A percentile compares a stretch with the other conserved stretches of the same genome.
Evolutionary conservation across 2,888 invertebrate species (phyloP).

Genomic region (Acanthosepion esculentum): DNA sequence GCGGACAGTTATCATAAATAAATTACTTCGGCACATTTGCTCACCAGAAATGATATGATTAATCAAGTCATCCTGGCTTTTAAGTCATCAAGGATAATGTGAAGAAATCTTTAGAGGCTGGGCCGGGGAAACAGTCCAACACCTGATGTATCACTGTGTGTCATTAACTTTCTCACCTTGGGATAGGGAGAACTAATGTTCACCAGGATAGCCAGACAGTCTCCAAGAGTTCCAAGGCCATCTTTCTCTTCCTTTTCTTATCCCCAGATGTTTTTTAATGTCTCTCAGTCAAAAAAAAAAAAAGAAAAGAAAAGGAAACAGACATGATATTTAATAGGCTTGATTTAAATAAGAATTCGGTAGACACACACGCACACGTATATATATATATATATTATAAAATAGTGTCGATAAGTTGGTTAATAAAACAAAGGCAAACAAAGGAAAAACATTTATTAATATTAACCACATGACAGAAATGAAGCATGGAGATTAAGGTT

Average conservation of each 20-base stretch:
- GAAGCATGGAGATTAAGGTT: no score
- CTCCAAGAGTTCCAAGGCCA: not conserved
- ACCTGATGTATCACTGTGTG: not conserved
- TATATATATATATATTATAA: not conserved
- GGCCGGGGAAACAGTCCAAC: not conserved
- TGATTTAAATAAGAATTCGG: not conserved
- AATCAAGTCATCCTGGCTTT: not conserved
- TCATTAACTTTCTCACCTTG: not conserved
- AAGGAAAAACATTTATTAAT: no score
- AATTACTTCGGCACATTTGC: not conserved
- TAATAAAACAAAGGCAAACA: no score
- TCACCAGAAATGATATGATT: constrained; percentile 4
- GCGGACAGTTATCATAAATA: not conserved
- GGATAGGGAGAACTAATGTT: not conserved
- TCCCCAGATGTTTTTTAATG: not conserved
- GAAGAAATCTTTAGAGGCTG: not conserved
- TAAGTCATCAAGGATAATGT: not conserved
- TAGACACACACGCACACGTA: no score
- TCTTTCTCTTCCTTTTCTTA: not conserved
- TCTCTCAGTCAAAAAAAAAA: not conserved
- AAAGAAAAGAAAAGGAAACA: no score
- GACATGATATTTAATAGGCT: not conserved
- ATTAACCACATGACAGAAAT: no score
- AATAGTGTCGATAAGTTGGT: no score
- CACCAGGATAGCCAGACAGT: not conserved